Percentiles rank a stretch among this genome's conserved stretches.
Evolutionary conservation across 2,888 invertebrate species (phyloP).

Genomic region (Crioceris asparagi): DNA sequence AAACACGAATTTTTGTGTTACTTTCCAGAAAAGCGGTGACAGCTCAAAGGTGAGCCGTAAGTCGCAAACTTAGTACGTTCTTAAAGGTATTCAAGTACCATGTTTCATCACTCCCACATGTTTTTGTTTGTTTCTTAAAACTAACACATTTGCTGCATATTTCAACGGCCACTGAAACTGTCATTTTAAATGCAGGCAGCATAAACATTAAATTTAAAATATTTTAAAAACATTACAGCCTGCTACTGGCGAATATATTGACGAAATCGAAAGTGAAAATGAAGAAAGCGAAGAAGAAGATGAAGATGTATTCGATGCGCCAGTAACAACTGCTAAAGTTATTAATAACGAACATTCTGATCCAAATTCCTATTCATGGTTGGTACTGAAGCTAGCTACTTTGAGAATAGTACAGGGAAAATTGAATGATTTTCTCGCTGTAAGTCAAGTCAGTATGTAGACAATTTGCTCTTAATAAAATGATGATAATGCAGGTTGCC

Average conservation of each 20-base stretch:
- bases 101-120: no score
- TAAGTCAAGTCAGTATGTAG: no score
- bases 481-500: constrained; percentile 33
- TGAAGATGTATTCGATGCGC: constrained; percentile 65
- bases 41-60: no score
- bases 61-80: no score
- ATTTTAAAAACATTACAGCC: constrained; percentile 42
- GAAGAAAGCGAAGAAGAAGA: constrained; percentile 60
- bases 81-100: no score
- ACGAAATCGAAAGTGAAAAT: constrained; percentile 58
- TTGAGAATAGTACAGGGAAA: constrained; percentile 75
- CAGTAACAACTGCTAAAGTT: constrained; percentile 32
- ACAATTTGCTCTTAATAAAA: no score
- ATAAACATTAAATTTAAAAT: not conserved
- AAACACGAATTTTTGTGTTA: no score
- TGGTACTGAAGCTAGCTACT: constrained; percentile 80
- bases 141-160: no score
- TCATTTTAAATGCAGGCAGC: no score
- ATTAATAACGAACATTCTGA: constrained; percentile 83
- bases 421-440: constrained; percentile 69
- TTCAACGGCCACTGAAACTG: no score
- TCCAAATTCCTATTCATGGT: constrained; percentile 94
- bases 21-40: no score
- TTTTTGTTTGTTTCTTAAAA: no score
- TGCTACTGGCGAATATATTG: constrained; percentile 53